Conservation (phyloP, 2,113 vertebrate genomes). For the Planiliza haematocheilus region DNA sequence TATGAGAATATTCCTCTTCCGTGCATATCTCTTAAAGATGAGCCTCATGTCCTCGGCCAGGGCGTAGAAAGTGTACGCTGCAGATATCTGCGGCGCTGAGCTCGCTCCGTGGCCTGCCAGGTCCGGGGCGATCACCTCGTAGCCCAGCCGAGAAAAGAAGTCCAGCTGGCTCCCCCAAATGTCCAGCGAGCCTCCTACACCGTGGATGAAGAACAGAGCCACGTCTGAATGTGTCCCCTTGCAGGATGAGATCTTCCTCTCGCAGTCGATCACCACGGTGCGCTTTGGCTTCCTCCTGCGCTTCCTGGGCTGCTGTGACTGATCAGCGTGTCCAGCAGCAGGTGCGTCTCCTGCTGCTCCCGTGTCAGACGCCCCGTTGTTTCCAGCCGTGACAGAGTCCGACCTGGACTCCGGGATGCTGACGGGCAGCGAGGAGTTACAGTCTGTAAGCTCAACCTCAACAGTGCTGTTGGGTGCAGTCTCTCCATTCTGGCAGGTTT, state of each 20-base stretch:
- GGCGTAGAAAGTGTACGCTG: slow-evolving; percentile 96
- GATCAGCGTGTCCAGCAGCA: slow-evolving; percentile 37
- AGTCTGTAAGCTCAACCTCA: slow-evolving; percentile 85
- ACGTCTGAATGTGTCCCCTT: slow-evolving; percentile 90
- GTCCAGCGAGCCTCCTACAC: slow-evolving; percentile 93
- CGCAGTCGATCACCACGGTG: slow-evolving; percentile 90
- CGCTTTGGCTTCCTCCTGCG: slow-evolving; percentile 87
- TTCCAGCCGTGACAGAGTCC: slow-evolving; percentile 29
- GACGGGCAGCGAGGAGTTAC: neutral
- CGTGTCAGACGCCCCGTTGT: slow-evolving; percentile 42
- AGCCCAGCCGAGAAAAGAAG: slow-evolving; percentile 91
- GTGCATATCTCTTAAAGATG: slow-evolving; percentile 93
- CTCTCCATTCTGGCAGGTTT: slow-evolving; percentile 81
- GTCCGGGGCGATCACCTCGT: slow-evolving; percentile 94
- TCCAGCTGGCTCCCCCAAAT: slow-evolving; percentile 97
- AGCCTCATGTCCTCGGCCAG: slow-evolving; percentile 93
- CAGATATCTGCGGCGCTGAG: slow-evolving; percentile 89
- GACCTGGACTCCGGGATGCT: neutral
- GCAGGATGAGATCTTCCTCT: slow-evolving; percentile 90
- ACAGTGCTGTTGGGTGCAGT: slow-evolving; percentile 77
- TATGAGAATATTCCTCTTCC: slow-evolving; percentile 92
- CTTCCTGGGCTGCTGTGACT: slow-evolving; percentile 63
- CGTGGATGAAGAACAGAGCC: slow-evolving; percentile 96
- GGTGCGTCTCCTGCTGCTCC: slow-evolving; percentile 21
- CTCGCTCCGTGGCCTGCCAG: slow-evolving; percentile 93